These are phyloP conservation scores for Brachionus sp. DNA, from an alignment of 1,140 invertebrate species.

Conservation along the genomic window DNA sequence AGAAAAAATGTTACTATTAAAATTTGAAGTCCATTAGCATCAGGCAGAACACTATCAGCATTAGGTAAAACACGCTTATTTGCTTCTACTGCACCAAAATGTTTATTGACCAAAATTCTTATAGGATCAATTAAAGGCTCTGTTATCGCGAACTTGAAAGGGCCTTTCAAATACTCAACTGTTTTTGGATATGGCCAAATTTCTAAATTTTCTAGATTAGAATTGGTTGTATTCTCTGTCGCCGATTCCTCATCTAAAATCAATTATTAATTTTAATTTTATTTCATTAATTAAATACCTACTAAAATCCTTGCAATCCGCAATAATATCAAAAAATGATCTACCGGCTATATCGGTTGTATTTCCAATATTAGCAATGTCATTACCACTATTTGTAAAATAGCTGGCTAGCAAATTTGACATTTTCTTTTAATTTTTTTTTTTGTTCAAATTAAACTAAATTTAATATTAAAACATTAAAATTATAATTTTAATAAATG, in stretches of 20 bases:
- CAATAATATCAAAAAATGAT: constrained; percentile 25
- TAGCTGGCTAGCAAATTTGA: constrained; percentile 36
- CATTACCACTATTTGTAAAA: constrained; percentile 28
- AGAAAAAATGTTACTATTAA: constrained; percentile 38
- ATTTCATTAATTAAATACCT: background rate
- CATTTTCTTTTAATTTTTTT: constrained; percentile 22
- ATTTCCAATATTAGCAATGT: background rate
- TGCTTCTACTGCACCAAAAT: constrained; percentile 1
- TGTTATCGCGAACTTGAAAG: background rate
- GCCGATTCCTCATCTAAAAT: background rate
- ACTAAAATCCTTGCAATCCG: constrained; percentile 38
- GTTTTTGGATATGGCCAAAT: constrained; percentile 9
- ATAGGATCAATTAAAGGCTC: constrained; percentile 16
- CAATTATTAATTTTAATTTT: background rate
- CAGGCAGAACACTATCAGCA: constrained; percentile 3
- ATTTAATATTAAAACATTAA: background rate
- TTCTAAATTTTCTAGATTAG: background rate
- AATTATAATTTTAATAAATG: constrained; percentile 13
- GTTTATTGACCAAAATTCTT: background rate
- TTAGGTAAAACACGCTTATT: constrained; percentile 33
- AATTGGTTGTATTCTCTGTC: background rate
- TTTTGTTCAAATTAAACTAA: background rate
- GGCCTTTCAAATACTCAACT: background rate
- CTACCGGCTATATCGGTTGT: constrained; percentile 7
- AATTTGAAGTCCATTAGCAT: constrained; percentile 31